Evolutionary conservation across 2,113 vertebrate species (phyloP), one percentile per base, ranked within the genome.

Genomic region (Periophthalmus modestus): DNA sequence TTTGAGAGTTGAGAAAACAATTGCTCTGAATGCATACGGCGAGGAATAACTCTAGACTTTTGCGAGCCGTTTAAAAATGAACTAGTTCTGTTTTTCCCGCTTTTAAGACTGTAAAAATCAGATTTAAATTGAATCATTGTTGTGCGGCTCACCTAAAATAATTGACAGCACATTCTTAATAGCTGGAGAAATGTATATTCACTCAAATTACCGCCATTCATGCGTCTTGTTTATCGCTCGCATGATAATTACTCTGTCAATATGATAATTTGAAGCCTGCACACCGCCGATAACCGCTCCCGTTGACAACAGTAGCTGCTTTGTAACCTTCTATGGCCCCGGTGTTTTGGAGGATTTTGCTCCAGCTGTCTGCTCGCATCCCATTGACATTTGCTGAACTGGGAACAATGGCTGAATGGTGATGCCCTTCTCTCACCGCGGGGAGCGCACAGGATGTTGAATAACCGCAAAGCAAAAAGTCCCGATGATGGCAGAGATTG

Each of bases 331-430:
- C 28, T 57, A n/a, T 48, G 47, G n/a, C 50, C 34, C 0, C n/a
- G 43, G 50, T 75, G n/a, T 58, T 34, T 70, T 73, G 46, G 62
- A 73, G 52, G 68, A 50, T 74, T 63, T 73, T 18, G 19, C 74
- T 80, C 68, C 61, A 76, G 69, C 79, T 82, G 66, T 48, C 66
- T 67, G 23, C 66, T 16, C 21, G 82, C 72, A 76, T 86, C 63
- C 78, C 71, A 78, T 77, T 85, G 82, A 82, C 80, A 84, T 85
- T 84, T 87, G 16, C 71, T 39, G 73, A 23, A 52, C 36, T 16
- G 15, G 36, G 73, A 72, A 82, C 14, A 67, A 43, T 43, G 68
- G 66, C 76, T 79, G 75, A 77, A 74, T 66, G 68, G 70, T 50
- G 75, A 70, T 62, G 33, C 39, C 52, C 57, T 11, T 12, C 21